phyloP scores from a whole-genome alignment of 2,113 vertebrate species.

The Boulengeromyrus knoepffleri region DNA sequence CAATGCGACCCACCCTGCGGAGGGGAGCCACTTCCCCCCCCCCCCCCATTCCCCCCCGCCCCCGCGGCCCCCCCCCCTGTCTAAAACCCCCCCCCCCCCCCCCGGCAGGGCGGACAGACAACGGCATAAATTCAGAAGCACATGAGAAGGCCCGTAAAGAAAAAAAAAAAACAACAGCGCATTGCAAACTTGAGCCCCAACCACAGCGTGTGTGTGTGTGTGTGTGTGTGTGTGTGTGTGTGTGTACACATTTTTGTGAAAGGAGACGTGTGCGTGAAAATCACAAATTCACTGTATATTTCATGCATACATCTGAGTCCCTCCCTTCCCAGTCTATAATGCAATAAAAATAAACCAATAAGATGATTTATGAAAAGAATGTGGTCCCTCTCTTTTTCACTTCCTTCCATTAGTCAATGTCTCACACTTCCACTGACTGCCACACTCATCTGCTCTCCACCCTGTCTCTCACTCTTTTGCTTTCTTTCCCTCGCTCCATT shows the following conservation, averaged over 20 bases:
- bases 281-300: not conserved
- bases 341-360: not conserved
- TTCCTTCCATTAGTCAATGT: not conserved
- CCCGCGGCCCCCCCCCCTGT: not conserved
- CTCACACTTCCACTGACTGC: not conserved
- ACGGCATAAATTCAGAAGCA: not conserved
- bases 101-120: not conserved
- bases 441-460: not conserved
- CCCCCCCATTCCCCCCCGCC: not conserved
- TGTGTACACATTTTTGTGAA: not conserved
- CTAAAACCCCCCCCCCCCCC: not conserved
- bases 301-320: not conserved
- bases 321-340: not conserved
- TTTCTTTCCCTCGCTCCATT: constrained; percentile 15
- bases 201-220: not conserved
- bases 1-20: too few species aligned
- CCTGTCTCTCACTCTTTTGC: not conserved
- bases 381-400: not conserved
- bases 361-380: not conserved
- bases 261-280: not conserved
- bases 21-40: too few species aligned
- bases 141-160: not conserved
- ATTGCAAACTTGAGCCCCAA: not conserved
- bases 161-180: not conserved
- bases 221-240: not conserved